Conservation (phyloP, 2,797 vertebrate species). For the Scolopax rusticola region DNA sequence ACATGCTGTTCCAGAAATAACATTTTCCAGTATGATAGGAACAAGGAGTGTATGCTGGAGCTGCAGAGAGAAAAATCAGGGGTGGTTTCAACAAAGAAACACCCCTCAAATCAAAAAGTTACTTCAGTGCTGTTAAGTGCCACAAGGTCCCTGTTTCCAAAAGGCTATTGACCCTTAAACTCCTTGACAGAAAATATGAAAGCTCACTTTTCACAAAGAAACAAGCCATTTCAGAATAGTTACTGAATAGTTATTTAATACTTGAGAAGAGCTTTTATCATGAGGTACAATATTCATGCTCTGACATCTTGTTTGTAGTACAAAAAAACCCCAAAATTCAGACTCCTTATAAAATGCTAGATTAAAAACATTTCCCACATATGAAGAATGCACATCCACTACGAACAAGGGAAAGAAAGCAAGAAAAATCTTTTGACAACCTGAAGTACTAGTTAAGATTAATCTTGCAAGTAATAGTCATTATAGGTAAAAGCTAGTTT, state of each 20-base stretch:
- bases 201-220: background rate
- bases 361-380: background rate
- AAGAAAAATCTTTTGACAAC: background rate
- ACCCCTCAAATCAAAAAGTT: background rate
- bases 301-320: background rate
- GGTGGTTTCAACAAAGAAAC: conserved; percentile 8
- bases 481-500: background rate
- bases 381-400: background rate
- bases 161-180: background rate
- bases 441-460: background rate
- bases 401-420: background rate
- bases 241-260: background rate
- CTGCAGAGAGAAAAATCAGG: background rate
- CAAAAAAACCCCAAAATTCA: background rate
- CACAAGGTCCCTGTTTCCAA: background rate
- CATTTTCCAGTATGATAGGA: background rate
- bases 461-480: background rate
- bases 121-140: background rate
- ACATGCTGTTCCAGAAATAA: conserved; percentile 10
- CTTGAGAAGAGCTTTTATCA: background rate
- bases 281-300: background rate
- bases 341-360: background rate
- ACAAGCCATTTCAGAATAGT: background rate
- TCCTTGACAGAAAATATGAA: background rate
- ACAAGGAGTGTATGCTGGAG: background rate